Evolutionary conservation across 2,888 invertebrate species (phyloP), one percentile per base, ranked within the genome.

Genomic region (Amaurobius ferox): DNA sequence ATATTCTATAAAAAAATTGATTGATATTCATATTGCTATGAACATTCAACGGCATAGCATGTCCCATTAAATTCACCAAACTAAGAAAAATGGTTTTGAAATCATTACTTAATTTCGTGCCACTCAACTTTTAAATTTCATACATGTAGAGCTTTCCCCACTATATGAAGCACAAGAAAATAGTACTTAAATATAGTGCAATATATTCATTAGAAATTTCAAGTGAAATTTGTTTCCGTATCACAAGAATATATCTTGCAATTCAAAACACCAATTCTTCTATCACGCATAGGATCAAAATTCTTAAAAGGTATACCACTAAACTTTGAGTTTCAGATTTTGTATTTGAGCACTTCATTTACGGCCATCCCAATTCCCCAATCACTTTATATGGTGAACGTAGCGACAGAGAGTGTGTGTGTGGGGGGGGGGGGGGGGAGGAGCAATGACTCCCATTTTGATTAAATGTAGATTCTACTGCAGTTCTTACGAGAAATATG

Each of bases 391-490:
- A 55, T 32, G 62, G 23, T 55, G 55, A 11, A 23, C 23, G 55
- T 55, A 6, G 23, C 23, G 16, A 23, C 1, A 23, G n/a, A 16
- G 16, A 35, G 35, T 35, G 35, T 11, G 35, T 5, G 35, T 11
- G 6, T 5, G 35, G 6, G 7, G 67, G 55, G 30, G 26, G 74
- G 48, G 32, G 67, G 74, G 9, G 66, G 61, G 55, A 55, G 32
- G 80, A 73, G 66, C 64, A 83, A 62, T 86, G 73, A 64, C 67
- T 64, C 39, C 39, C 70, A n/a, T 66, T 32, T 77, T 85, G 83
- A 85, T 85, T 85, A 78, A 77, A 85, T 85, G 83, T 85, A 77
- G 83, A 85, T 72, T 85, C 67, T 72, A 67, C 39, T 55, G 48
- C 72, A 55, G 19, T 55, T 72, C 55, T 48, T 77, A 55, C 68